Conservation (phyloP, 2,888 invertebrate genomes). For the Aporophyla nigra region DNA sequence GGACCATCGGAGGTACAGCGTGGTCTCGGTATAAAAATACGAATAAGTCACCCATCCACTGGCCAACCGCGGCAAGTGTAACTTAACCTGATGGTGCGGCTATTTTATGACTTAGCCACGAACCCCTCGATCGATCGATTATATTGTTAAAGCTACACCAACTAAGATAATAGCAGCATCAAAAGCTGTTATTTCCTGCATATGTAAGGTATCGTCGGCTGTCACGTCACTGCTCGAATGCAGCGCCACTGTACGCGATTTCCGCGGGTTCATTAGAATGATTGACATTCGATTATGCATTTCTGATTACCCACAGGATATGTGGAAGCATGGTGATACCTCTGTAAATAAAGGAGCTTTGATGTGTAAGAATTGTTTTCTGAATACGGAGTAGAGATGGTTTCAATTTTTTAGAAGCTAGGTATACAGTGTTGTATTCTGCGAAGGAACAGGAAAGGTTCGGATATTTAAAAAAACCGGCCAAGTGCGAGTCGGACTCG, state of each 20-base stretch:
- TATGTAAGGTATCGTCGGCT: slow-evolving; percentile 23
- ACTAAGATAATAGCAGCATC: not conserved
- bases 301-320: slow-evolving; percentile 57
- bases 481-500: too few species aligned
- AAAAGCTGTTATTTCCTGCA: slow-evolving; percentile 43
- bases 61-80: too few species aligned
- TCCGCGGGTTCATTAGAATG: slow-evolving; percentile 56
- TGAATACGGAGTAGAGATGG: not conserved
- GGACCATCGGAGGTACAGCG: too few species aligned
- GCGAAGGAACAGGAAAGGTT: not conserved
- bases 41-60: too few species aligned
- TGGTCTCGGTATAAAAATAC: too few species aligned
- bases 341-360: slow-evolving; percentile 20
- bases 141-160: not conserved
- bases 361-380: slow-evolving; percentile 13
- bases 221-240: slow-evolving; percentile 26
- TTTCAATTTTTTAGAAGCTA: not conserved
- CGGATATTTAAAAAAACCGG: not conserved
- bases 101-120: too few species aligned
- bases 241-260: slow-evolving; percentile 32
- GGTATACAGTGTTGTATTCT: not conserved
- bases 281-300: slow-evolving; percentile 67
- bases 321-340: slow-evolving; percentile 39
- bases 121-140: too few species aligned
- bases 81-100: too few species aligned